Evolutionary conservation across 2,888 invertebrate genomes (phyloP).

Genomic region (Pilophorus perplexus): DNA sequence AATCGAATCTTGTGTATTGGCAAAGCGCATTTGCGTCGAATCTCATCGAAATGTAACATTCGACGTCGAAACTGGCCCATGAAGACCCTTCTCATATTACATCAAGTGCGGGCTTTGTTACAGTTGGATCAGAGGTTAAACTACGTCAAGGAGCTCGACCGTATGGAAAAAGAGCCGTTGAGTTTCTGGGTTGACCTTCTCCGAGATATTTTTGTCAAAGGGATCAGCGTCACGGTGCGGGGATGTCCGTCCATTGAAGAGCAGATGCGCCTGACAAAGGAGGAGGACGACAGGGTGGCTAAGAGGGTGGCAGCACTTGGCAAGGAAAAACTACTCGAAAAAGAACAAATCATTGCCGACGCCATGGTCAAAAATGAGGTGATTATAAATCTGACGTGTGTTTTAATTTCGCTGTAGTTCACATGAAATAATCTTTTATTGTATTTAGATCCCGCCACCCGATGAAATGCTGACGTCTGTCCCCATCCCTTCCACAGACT

Average conservation of each 20-base stretch:
- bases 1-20: too few relatives aligned
- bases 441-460: conserved; percentile 65
- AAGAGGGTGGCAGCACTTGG: conserved; percentile 66
- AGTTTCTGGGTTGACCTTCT: conserved; percentile 72
- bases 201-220: conserved; percentile 65
- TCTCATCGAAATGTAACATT: too few relatives aligned
- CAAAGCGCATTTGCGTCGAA: too few relatives aligned
- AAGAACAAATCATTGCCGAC: conserved; percentile 61
- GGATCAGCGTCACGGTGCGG: conserved; percentile 60
- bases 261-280: conserved; percentile 64
- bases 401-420: too few relatives aligned
- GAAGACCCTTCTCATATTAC: too few relatives aligned
- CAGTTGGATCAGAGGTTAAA: conserved; percentile 70
- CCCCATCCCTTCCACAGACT: conserved; percentile 70
- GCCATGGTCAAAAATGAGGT: conserved; percentile 78
- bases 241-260: conserved; percentile 64
- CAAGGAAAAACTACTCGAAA: conserved; percentile 64
- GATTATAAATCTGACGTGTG: conserved; percentile 30
- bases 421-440: background rate
- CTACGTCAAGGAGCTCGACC: conserved; percentile 61
- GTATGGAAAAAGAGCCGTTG: conserved; percentile 61
- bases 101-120: too few relatives aligned
- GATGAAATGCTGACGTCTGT: conserved; percentile 68
- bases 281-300: conserved; percentile 70
- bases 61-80: too few relatives aligned